phyloP scores from a whole-genome alignment of 2,113 vertebrate species.

The Catharus bicknelli region DNA sequence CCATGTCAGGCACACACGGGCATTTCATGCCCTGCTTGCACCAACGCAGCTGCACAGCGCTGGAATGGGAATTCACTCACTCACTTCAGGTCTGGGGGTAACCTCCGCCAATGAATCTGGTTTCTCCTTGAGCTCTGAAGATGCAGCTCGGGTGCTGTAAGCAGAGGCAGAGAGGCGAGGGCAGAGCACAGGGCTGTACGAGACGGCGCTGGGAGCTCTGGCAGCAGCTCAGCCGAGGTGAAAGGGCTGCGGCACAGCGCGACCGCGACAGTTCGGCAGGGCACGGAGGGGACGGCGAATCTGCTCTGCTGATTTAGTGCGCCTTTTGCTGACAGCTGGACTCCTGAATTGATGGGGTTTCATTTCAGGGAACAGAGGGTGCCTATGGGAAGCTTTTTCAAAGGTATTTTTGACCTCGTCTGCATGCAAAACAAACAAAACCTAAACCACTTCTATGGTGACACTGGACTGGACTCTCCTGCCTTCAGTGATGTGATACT shows the following conservation, averaged over 20 bases:
- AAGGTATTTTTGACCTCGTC: not conserved
- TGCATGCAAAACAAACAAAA: not conserved
- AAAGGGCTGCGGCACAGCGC: rapidly evolving
- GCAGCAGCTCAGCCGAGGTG: not conserved
- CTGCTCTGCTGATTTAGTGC: not conserved
- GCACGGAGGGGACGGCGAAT: rapidly evolving
- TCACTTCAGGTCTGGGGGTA: not conserved
- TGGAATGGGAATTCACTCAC: not conserved
- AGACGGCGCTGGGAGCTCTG: not conserved
- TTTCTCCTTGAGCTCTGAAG: not conserved
- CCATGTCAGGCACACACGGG: not conserved
- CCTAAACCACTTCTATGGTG: not conserved
- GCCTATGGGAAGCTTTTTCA: not conserved
- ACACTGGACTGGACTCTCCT: not conserved
- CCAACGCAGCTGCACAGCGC: rapidly evolving
- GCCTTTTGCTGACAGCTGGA: not conserved
- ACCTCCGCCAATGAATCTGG: not conserved
- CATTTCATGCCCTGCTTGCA: not conserved
- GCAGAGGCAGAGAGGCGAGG: not conserved
- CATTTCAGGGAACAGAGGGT: not conserved
- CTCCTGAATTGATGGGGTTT: not conserved
- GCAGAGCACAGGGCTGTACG: not conserved
- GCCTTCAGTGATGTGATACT: slow-evolving; percentile 7
- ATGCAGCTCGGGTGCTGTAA: not conserved
- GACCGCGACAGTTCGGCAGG: rapidly evolving